A percentile compares a stretch with the other conserved stretches of the same genome.
phyloP scores from a whole-genome alignment of 2,888 invertebrate genomes.

The Drosophila emarginata region DNA sequence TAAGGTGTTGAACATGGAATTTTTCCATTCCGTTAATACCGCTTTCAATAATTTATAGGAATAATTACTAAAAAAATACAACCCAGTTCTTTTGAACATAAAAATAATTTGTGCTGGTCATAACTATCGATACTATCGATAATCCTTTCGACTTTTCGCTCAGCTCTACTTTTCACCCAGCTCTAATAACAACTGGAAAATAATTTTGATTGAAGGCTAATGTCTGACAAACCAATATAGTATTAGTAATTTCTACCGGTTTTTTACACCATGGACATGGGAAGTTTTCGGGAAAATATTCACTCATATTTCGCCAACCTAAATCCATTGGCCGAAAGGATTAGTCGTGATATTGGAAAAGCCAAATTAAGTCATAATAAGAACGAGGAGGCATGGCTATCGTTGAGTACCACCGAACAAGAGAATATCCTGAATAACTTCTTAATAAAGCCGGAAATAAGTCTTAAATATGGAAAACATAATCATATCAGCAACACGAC shows the following conservation, averaged over 20 bases:
- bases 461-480: constrained; percentile 1
- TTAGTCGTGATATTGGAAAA: not conserved
- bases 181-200: no score
- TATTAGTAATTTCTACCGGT: not conserved
- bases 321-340: constrained; percentile 8
- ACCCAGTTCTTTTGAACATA: no score
- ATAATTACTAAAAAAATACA: no score
- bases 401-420: constrained; percentile 13
- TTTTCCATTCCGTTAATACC: no score
- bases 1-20: no score
- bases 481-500: constrained; percentile 1
- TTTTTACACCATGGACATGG: not conserved
- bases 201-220: not conserved
- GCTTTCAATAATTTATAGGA: no score
- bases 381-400: not conserved
- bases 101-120: no score
- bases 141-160: no score
- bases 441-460: constrained; percentile 23
- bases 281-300: not conserved
- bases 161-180: no score
- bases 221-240: not conserved
- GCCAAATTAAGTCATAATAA: not conserved
- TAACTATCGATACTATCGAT: no score
- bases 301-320: constrained; percentile 8
- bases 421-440: constrained; percentile 20